Base-by-base conservation (phyloP, 1,140 invertebrate genomes). In the Saccostrea cuccullata region DNA sequence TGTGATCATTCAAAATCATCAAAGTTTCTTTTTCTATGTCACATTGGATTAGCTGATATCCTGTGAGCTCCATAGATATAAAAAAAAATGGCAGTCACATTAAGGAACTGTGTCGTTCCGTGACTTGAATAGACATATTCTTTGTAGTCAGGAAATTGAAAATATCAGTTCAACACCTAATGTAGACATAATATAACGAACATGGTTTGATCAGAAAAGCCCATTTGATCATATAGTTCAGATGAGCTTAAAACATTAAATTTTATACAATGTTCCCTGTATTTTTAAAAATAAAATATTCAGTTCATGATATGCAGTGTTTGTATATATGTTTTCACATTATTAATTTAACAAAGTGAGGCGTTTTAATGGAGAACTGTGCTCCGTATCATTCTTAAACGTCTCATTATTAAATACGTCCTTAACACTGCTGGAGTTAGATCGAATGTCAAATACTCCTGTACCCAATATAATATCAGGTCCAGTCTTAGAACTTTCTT, bases 401-500 rank as follows among this genome's bases (percentile, higher is more conserved):
- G 30, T 36, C 12, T 77, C 30, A 30, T 23, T 15, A 1, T 9
- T 12, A 11, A 77, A 77, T 26, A 30, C 26, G 13, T 30, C 70
- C 15, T 77, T 17, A 2, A 36, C 70, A 30, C 30, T 36, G 15
- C 9, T 77, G 30, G 70, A 26, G 36, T 77, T 12, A 36, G 12
- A 30, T 11, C 26, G 70, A 30, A 77, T 77, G 2, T 77, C 26
- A 77, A 36, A 77, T 11, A 77, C 70, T 30, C 70, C 12, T 15
- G 70, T 30, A 36, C 30, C 26, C 70, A 26, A 30, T 15, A 30
- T 23, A 9, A 77, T 13, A 15, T 30, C 70, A 15, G 70, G 26
- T 17, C 30, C 70, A 26, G 70, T 26, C 70, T 77, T 77, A 13
- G 70, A 77, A 77, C 17, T 64, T 17, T 77, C 70, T 77, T 77